Conservation (phyloP, 2,797 vertebrate genomes). For the Rhinichthys osculus region DNA sequence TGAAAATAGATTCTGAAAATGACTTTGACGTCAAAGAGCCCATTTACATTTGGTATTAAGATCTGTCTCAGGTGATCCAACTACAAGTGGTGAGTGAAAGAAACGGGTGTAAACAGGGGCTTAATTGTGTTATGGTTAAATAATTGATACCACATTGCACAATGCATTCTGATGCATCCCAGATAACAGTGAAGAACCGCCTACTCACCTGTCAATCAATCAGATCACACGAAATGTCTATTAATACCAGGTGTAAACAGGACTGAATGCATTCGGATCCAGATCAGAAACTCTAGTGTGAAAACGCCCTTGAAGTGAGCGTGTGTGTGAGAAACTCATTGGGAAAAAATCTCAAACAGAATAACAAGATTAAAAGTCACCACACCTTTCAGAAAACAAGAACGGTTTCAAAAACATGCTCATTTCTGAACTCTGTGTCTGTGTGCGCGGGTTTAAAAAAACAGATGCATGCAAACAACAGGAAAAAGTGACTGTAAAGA, state of each 20-base stretch:
- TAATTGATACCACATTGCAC: background rate
- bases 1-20: background rate
- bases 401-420: background rate
- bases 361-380: background rate
- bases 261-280: background rate
- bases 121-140: background rate
- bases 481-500: constrained; percentile 5
- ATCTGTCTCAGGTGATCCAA: constrained; percentile 3
- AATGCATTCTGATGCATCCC: background rate
- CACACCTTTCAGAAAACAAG: constrained; percentile 2
- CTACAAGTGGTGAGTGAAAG: background rate
- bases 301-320: background rate
- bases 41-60: constrained; percentile 1
- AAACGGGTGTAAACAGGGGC: background rate
- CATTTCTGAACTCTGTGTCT: constrained; percentile 6
- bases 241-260: background rate
- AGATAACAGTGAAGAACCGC: background rate
- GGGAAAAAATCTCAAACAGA: background rate
- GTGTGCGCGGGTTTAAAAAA: background rate
- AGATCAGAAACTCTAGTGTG: constrained; percentile 15
- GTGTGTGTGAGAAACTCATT: background rate
- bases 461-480: constrained; percentile 6
- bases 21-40: too few relatives aligned
- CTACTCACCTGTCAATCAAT: constrained; percentile 29
- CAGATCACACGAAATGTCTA: background rate